Evolutionary conservation across 2,113 vertebrate genomes (phyloP).

Genomic region (Glaucidium brasilianum): DNA sequence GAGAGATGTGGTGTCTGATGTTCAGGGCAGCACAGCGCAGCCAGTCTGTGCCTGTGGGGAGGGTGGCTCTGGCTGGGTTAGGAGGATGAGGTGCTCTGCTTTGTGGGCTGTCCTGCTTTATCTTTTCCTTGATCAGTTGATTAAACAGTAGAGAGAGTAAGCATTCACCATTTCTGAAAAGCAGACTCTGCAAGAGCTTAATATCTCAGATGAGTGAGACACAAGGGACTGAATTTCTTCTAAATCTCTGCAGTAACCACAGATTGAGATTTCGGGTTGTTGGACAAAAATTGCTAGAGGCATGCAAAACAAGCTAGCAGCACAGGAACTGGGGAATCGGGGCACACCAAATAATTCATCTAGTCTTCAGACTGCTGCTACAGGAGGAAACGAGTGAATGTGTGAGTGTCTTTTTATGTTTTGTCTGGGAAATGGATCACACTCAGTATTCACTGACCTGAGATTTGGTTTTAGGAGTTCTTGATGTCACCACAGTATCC

Average conservation of each 20-base stretch:
- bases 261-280: neutral
- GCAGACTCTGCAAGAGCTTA: neutral
- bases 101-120: neutral
- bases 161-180: neutral
- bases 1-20: neutral
- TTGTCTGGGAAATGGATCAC: neutral
- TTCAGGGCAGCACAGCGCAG: neutral
- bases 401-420: neutral
- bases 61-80: neutral
- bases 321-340: neutral
- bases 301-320: neutral
- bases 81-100: neutral
- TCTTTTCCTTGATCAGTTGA: neutral
- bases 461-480: conserved; percentile 69
- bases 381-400: neutral
- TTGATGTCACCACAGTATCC: conserved; percentile 77
- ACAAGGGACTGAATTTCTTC: neutral
- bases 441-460: neutral
- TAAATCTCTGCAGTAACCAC: neutral
- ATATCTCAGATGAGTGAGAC: neutral
- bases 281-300: neutral
- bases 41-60: neutral
- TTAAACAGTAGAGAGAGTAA: neutral
- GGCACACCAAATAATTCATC: neutral
- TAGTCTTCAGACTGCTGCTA: neutral